Evolutionary conservation across 2,797 vertebrate species (phyloP).

Genomic region (Limosa lapponica): DNA sequence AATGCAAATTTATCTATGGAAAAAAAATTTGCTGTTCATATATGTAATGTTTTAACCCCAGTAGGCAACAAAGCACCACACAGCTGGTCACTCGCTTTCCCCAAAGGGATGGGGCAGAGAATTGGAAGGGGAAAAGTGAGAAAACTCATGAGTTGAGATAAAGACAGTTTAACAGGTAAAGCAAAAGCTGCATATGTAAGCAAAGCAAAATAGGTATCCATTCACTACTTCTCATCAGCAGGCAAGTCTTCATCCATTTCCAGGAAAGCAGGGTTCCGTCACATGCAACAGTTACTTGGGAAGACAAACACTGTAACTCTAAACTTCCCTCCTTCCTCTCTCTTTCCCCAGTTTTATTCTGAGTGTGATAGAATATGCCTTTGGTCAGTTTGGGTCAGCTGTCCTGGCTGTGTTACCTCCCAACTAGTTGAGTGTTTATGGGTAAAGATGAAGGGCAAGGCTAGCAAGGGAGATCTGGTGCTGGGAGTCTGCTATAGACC

Average conservation of each 20-base stretch:
- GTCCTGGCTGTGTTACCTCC: no score
- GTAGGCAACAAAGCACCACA: neutral
- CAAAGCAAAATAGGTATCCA: neutral
- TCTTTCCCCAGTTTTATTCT: neutral
- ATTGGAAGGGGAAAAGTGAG: neutral
- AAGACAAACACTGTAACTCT: neutral
- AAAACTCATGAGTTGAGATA: neutral
- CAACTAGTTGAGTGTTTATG: no score
- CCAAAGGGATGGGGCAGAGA: neutral
- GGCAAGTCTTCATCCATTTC: neutral
- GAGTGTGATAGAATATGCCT: neutral
- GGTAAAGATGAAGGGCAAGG: no score
- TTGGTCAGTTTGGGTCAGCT: neutral
- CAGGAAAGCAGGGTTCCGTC: neutral
- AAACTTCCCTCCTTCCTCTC: neutral
- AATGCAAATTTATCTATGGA: neutral
- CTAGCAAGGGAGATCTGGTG: no score
- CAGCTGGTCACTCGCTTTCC: neutral
- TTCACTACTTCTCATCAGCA: neutral
- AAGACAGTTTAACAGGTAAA: neutral
- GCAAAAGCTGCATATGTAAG: accelerated
- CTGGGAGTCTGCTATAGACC: no score
- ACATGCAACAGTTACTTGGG: neutral
- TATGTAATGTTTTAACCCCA: neutral
- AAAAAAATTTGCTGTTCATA: neutral